phyloP scores from a whole-genome alignment of 2,113 vertebrate species.

The Etheostoma spectabile region DNA sequence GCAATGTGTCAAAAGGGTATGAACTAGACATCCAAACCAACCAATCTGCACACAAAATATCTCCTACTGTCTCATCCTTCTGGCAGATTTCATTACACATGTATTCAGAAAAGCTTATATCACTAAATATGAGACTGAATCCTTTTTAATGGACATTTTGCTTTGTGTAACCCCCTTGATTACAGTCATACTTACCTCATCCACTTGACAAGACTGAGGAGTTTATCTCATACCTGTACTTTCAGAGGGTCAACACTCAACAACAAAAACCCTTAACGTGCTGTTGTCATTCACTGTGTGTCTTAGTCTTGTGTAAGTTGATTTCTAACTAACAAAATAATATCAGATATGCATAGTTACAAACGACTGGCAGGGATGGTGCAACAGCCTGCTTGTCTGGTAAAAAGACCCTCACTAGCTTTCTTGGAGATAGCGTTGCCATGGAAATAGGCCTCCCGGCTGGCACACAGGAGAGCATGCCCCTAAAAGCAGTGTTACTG shows the following conservation, averaged over 20 bases:
- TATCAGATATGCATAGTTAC: conserved; percentile 10
- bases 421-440: conserved; percentile 69
- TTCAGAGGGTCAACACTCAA: not conserved
- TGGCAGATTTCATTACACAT: not conserved
- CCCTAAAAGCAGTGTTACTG: conserved; percentile 44
- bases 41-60: conserved; percentile 17
- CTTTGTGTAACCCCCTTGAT: not conserved
- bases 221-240: not conserved
- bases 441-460: conserved; percentile 73
- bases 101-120: conserved; percentile 1
- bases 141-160: not conserved
- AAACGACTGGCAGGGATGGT: conserved; percentile 24
- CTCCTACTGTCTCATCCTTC: not conserved
- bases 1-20: conserved; percentile 31
- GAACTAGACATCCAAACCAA: conserved; percentile 24
- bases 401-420: conserved; percentile 53
- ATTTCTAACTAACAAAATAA: conserved; percentile 16
- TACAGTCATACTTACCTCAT: not conserved
- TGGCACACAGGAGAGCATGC: conserved; percentile 50
- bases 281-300: not conserved
- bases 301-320: not conserved
- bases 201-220: not conserved
- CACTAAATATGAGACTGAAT: not conserved
- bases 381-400: conserved; percentile 30
- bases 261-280: not conserved